Conservation (phyloP, 1,140 invertebrate genomes). For the Anoplophora glabripennis region DNA sequence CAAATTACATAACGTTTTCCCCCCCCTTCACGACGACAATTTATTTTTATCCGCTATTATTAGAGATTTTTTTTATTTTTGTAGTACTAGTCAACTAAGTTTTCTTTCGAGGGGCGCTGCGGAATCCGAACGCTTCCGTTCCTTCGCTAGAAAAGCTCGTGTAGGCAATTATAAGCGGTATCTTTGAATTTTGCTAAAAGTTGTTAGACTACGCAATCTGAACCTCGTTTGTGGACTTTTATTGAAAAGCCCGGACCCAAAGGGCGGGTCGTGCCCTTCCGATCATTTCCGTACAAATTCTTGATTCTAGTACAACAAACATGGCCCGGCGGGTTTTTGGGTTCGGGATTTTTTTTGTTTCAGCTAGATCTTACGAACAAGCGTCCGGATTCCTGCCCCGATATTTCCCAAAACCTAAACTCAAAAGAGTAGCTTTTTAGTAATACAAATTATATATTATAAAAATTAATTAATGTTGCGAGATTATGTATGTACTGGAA, state of each 20-base stretch:
- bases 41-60: slow-evolving; percentile 21
- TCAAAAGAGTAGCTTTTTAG: slow-evolving; percentile 39
- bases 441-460: slow-evolving; percentile 35
- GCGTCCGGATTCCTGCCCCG: slow-evolving; percentile 26
- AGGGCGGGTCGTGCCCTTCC: slow-evolving; percentile 15
- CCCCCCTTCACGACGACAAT: slow-evolving; percentile 1
- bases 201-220: slow-evolving; percentile 31
- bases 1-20: slow-evolving; percentile 7
- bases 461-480: slow-evolving; percentile 37
- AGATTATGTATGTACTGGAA: slow-evolving; percentile 32
- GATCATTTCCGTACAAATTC: slow-evolving; percentile 23
- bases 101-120: slow-evolving; percentile 20
- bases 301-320: slow-evolving; percentile 23
- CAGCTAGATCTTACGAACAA: slow-evolving; percentile 24
- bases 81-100: slow-evolving; percentile 29
- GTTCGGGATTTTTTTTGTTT: slow-evolving; percentile 17
- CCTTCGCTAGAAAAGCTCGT: slow-evolving; percentile 23
- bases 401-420: slow-evolving; percentile 21
- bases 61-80: slow-evolving; percentile 28
- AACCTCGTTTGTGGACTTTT: slow-evolving; percentile 36
- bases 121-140: slow-evolving; percentile 24
- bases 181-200: slow-evolving; percentile 23
- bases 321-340: slow-evolving; percentile 3
- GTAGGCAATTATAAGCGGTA: slow-evolving; percentile 21
- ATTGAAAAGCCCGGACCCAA: slow-evolving; percentile 13